Evolutionary conservation across 2,888 invertebrate species (phyloP).

Genomic region (Odiellus spinosus): DNA sequence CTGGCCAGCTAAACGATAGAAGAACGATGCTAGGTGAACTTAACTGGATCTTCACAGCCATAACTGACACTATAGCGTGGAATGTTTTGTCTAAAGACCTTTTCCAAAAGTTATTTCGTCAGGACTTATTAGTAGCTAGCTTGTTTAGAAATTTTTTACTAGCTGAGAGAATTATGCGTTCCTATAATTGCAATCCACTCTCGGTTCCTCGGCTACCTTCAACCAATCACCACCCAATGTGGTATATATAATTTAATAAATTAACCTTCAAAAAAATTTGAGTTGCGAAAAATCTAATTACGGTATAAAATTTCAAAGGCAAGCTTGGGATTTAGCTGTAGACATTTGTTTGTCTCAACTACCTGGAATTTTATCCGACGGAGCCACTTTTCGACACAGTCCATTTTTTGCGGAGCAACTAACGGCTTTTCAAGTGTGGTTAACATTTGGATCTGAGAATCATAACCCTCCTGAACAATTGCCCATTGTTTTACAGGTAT

Average conservation of each 20-base stretch:
- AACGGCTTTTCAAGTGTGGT: conserved; percentile 92
- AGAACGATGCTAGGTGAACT: conserved; percentile 95
- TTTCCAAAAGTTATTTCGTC: conserved; percentile 90
- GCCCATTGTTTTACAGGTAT: conserved; percentile 87
- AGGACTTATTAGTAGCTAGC: conserved; percentile 94
- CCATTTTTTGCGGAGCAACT: conserved; percentile 95
- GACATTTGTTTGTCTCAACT: conserved; percentile 85
- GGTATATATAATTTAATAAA: conserved; percentile 31
- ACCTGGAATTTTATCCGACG: conserved; percentile 36
- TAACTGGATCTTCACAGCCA: conserved; percentile 99
- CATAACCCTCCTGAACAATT: conserved; percentile 80
- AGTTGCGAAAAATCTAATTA: too few relatives aligned
- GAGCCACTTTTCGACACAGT: conserved; percentile 41
- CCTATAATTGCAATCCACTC: conserved; percentile 93
- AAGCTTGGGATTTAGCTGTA: conserved; percentile 92
- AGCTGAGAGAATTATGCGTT: conserved; percentile 86
- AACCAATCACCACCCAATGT: conserved; percentile 51
- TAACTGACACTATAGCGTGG: conserved; percentile 99
- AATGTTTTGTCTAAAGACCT: conserved; percentile 83
- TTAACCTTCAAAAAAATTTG: too few relatives aligned
- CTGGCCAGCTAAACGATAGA: conserved; percentile 83
- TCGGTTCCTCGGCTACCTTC: conserved; percentile 80
- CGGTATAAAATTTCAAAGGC: conserved; percentile 41
- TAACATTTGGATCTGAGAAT: conserved; percentile 57
- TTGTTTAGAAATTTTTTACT: conserved; percentile 91